These are phyloP conservation scores for Epinephelus coioides DNA, from an alignment of 2,797 vertebrate species.

Conservation along the genomic window DNA sequence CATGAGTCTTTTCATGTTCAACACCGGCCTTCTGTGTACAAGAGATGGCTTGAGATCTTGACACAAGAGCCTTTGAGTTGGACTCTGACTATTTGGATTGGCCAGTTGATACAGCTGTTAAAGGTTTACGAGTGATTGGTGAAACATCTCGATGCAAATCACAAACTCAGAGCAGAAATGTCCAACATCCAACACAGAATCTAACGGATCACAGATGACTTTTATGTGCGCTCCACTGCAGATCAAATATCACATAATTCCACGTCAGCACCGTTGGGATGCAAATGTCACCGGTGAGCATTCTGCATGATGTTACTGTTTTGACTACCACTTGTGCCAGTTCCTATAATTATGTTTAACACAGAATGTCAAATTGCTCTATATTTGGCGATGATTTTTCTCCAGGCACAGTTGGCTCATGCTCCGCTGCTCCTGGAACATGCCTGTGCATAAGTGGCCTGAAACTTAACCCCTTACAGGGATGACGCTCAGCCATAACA, in stretches of 20 bases:
- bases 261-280: slow-evolving; percentile 35
- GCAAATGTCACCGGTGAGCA: slow-evolving; percentile 40
- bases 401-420: slow-evolving; percentile 67
- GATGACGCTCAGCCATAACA: slow-evolving; percentile 81
- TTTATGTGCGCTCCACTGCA: slow-evolving; percentile 12
- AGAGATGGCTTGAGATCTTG: slow-evolving; percentile 40
- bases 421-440: slow-evolving; percentile 71
- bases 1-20: slow-evolving; percentile 13
- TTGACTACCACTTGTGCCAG: slow-evolving; percentile 74
- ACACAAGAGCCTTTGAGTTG: slow-evolving; percentile 8
- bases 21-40: neutral
- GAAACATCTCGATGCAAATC: slow-evolving; percentile 25
- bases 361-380: slow-evolving; percentile 80
- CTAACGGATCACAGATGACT: slow-evolving; percentile 19
- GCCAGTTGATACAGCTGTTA: slow-evolving; percentile 68
- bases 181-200: slow-evolving; percentile 16
- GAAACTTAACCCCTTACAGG: slow-evolving; percentile 80
- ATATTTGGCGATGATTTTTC: slow-evolving; percentile 77
- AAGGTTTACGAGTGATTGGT: slow-evolving; percentile 27
- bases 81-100: slow-evolving; percentile 18
- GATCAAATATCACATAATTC: slow-evolving; percentile 30
- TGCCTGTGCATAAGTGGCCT: slow-evolving; percentile 75
- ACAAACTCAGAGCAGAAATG: slow-evolving; percentile 6
- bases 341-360: slow-evolving; percentile 82
- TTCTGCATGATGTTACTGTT: slow-evolving; percentile 52